These are phyloP conservation scores for Drosophila prostipennis DNA, from an alignment of 2,888 invertebrate species.

Conservation along the genomic window DNA sequence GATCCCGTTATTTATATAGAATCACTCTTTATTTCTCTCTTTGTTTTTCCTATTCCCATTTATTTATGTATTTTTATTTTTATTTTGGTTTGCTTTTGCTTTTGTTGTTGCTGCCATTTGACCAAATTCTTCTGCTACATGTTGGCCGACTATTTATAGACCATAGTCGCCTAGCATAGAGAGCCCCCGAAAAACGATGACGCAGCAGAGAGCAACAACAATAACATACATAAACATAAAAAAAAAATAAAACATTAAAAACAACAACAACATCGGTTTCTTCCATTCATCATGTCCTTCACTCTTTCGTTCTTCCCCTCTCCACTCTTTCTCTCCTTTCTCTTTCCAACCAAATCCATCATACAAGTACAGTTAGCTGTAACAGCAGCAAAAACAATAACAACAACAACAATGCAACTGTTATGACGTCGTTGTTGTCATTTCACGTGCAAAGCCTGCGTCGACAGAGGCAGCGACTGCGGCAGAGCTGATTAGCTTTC, in stretches of 20 bases:
- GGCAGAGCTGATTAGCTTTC: slow-evolving; percentile 10
- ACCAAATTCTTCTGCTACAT: slow-evolving; percentile 62
- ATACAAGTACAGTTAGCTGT: slow-evolving; percentile 51
- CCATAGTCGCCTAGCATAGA: slow-evolving; percentile 51
- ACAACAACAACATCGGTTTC: slow-evolving; percentile 27
- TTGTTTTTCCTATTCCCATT: not conserved
- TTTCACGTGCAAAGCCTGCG: slow-evolving; percentile 13
- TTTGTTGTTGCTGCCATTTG: slow-evolving; percentile 53
- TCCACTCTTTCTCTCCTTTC: not conserved
- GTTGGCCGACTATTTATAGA: slow-evolving; percentile 67
- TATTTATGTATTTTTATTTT: slow-evolving; percentile 17
- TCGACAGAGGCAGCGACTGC: not conserved
- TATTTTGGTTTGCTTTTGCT: slow-evolving; percentile 27
- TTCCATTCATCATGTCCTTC: slow-evolving; percentile 23
- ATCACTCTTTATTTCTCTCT: not conserved
- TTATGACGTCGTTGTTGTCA: slow-evolving; percentile 9
- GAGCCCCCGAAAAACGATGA: slow-evolving; percentile 27
- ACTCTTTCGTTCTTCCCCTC: slow-evolving; percentile 6
- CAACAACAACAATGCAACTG: slow-evolving; percentile 3
- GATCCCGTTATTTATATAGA: slow-evolving; percentile 22
- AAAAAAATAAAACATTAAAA: slow-evolving; percentile 26
- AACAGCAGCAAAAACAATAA: slow-evolving; percentile 24
- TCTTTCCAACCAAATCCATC: slow-evolving; percentile 26
- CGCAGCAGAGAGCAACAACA: slow-evolving; percentile 20
- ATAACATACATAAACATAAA: slow-evolving; percentile 11